These are phyloP conservation scores for Tanytarsus gracilentus DNA, from an alignment of 2,888 invertebrate genomes.

Conservation along the genomic window DNA sequence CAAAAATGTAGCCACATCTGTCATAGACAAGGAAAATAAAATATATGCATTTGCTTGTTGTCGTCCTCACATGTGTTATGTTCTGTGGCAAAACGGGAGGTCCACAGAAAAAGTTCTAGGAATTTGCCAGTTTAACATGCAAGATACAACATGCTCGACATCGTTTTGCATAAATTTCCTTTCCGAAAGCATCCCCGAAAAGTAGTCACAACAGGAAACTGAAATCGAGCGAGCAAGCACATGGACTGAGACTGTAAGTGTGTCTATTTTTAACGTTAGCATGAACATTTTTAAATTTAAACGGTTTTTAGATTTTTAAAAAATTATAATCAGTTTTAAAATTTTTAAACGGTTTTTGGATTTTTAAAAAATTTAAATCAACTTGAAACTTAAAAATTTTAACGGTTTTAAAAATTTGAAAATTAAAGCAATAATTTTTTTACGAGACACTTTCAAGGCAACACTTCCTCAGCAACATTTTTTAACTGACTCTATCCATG, in stretches of 20 bases:
- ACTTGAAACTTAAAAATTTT: too few species aligned
- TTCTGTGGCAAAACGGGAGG: conserved; percentile 20
- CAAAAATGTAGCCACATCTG: neutral
- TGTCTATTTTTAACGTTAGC: too few species aligned
- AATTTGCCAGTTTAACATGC: conserved; percentile 2
- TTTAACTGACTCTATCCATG: too few species aligned
- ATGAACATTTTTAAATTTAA: too few species aligned
- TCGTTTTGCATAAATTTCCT: conserved; percentile 26
- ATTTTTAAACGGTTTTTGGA: too few species aligned
- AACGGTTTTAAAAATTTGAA: too few species aligned
- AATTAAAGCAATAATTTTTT: too few species aligned
- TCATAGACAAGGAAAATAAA: neutral
- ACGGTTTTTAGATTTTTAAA: too few species aligned
- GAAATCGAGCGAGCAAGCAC: conserved; percentile 4
- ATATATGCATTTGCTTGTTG: neutral
- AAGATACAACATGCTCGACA: conserved; percentile 25
- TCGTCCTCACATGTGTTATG: neutral
- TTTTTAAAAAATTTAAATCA: too few species aligned
- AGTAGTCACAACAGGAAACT: conserved; percentile 16
- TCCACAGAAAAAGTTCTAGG: conserved; percentile 5
- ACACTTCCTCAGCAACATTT: too few species aligned
- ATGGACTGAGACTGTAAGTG: conserved; percentile 5
- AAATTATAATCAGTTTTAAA: too few species aligned
- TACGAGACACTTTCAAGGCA: too few species aligned
- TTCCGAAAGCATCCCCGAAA: neutral